Evolutionary conservation across 1,140 invertebrate genomes (phyloP).

Genomic region (Palaemon carinicauda): DNA sequence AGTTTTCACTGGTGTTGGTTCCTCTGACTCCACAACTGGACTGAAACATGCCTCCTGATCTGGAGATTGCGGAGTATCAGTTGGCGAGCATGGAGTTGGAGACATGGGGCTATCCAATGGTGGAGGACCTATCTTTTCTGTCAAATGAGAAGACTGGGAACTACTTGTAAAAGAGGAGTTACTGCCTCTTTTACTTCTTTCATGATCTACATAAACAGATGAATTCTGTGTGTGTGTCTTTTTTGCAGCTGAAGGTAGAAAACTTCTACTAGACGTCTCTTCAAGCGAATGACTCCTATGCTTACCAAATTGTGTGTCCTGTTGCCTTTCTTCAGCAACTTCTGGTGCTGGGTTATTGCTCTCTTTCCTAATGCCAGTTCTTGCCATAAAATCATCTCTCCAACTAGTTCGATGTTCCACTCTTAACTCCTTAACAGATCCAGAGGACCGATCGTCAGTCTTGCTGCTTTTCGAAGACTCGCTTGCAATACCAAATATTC

Average conservation of each 20-base stretch:
- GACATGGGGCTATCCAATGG: conserved; percentile 28
- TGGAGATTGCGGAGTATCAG: conserved; percentile 40
- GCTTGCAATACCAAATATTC: conserved; percentile 29
- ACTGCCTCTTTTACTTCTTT: not conserved
- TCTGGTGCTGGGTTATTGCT: not conserved
- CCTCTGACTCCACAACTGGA: conserved; percentile 11
- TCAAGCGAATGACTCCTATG: not conserved
- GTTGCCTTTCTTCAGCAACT: not conserved
- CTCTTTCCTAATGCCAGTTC: not conserved
- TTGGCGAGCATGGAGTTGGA: not conserved
- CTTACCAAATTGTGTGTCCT: not conserved
- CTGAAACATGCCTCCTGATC: conserved; percentile 40
- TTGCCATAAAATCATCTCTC: conserved; percentile 37
- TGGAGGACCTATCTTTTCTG: not conserved
- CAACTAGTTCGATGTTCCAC: not conserved
- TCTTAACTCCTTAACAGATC: not conserved
- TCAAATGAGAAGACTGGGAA: not conserved
- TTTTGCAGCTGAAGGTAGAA: no score
- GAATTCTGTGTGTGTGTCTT: no score
- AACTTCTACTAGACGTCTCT: not conserved
- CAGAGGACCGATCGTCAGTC: not conserved
- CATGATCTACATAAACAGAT: no score
- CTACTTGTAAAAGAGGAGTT: not conserved
- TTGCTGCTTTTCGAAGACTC: not conserved
- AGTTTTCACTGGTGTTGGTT: conserved; percentile 32